Percentiles rank a stretch among this genome's conserved stretches.
phyloP scores from a whole-genome alignment of 2,888 invertebrate species.

The Lymantria dispar region DNA sequence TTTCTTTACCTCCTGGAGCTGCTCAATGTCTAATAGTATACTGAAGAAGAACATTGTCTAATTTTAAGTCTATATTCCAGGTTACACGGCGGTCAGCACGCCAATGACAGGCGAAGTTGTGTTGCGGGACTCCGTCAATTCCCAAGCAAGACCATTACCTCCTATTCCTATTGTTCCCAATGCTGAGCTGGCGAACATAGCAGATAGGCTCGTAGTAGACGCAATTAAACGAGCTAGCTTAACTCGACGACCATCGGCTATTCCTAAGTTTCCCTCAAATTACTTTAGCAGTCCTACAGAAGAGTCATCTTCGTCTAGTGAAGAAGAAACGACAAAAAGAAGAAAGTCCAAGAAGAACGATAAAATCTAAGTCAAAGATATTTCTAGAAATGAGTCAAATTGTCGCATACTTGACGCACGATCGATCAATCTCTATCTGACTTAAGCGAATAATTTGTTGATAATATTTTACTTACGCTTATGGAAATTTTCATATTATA shows the following conservation, averaged over 20 bases:
- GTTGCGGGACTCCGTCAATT: slow-evolving; percentile 44
- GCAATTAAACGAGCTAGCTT: slow-evolving; percentile 68
- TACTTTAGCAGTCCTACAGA: slow-evolving; percentile 62
- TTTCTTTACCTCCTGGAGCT: background rate
- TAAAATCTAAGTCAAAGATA: slow-evolving; percentile 23
- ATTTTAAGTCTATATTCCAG: slow-evolving; percentile 44
- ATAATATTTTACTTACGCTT: background rate
- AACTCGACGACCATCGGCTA: slow-evolving; percentile 59
- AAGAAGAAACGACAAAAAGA: slow-evolving; percentile 47
- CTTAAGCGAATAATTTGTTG: background rate
- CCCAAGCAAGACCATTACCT: slow-evolving; percentile 32
- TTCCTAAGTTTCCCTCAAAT: slow-evolving; percentile 64
- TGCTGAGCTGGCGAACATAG: slow-evolving; percentile 42
- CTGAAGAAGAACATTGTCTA: background rate
- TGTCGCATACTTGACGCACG: background rate
- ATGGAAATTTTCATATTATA: background rate
- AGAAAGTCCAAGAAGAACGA: slow-evolving; percentile 35
- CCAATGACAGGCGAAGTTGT: slow-evolving; percentile 48
- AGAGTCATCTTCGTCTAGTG: slow-evolving; percentile 64
- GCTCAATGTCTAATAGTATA: background rate
- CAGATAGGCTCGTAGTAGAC: slow-evolving; percentile 68
- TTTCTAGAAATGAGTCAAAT: slow-evolving; percentile 4
- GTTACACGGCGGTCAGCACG: slow-evolving; percentile 48
- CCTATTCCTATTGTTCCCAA: slow-evolving; percentile 38
- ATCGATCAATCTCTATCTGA: slow-evolving; percentile 18